Base-by-base conservation (phyloP, 2,113 vertebrate genomes). In the Trochalopteron elliotii region DNA sequence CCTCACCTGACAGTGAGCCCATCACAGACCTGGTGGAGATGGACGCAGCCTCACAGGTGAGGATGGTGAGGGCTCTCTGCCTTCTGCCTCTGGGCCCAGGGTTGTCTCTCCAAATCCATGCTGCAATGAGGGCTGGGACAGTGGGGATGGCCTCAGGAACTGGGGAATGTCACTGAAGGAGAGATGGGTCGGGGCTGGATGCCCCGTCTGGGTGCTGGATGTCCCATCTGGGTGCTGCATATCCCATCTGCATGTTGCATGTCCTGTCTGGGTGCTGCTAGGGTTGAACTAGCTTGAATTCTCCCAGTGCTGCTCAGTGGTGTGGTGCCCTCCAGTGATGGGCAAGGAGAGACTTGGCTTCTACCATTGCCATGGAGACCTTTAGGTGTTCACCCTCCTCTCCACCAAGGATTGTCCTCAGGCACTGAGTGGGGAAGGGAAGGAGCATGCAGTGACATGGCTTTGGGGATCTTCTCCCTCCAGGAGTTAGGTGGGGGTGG, bases 11-110 rank as follows among this genome's bases (percentile, higher is more conserved):
- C 97, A 99, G 97, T 0, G 99, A 99, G 94, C 99, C 99, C 2
- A 97, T 99, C 92, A 99, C 99, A 10, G 99, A 99, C 89, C 98
- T 99, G 65, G 98, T 99, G 93, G 99, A 99, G 93, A 99, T 98
- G 42, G 99, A 99, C 22, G 69, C 99, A 10, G 97, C 98, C 2
- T 96, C 97, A 0, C 98, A 98, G 98, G 99, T 99, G 96, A 91
- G 59, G 33, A 35, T 1, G 0, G 10, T 1, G 5, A 37, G 16
- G 24, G 44, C 53, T n/a, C 55, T 70, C 67, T 4, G 3, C 10
- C 40, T 87, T 70, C 67, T 4, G 3, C 10, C 40, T 87, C 55
- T 1, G 4, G 59, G 15, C 37, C 33, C 0, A 0, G 33, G 25
- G 7, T 61, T 83, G 3, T 35, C 44, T 72, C 59, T 82, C 21